Conservation (phyloP, 2,888 invertebrate genomes). For the Monoplex corrugatus region DNA sequence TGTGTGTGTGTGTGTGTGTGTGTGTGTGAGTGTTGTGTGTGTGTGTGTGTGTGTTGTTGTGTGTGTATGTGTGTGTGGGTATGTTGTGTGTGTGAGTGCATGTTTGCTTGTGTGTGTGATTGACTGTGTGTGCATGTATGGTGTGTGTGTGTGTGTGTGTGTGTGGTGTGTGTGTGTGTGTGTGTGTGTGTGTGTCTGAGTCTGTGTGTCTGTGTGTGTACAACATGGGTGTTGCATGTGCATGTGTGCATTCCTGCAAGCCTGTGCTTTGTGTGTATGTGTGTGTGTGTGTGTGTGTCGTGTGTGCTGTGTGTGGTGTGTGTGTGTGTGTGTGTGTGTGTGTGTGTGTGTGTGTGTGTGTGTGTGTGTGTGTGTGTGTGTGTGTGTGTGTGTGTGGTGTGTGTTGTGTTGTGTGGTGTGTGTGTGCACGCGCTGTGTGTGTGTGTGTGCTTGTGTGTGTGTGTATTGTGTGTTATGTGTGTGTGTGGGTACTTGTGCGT, state of each 20-base stretch:
- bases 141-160: not conserved
- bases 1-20: not conserved
- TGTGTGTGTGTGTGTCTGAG: not conserved
- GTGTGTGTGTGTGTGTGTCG: not conserved
- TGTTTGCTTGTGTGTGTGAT: not conserved
- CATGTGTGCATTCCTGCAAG: not conserved
- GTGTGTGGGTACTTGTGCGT: not conserved
- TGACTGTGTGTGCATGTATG: too few relatives aligned
- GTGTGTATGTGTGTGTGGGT: not conserved
- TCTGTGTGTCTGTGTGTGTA: not conserved
- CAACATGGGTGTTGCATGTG: not conserved
- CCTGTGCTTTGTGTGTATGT: not conserved
- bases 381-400: not conserved
- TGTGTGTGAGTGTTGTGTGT: not conserved
- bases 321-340: conserved; percentile 20
- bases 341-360: conserved; percentile 6
- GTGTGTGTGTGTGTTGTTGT: not conserved
- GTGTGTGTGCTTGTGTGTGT: not conserved
- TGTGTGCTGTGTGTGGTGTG: not conserved
- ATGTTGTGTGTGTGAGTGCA: not conserved
- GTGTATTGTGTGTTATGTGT: conserved; percentile 8
- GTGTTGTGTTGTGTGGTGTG: not conserved
- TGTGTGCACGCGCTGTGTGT: not conserved
- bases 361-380: conserved; percentile 4
- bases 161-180: not conserved